Percentiles rank a stretch among this genome's conserved stretches.
Evolutionary conservation across 1,140 invertebrate species (phyloP).

Genomic region (Melanaphis sacchari): DNA sequence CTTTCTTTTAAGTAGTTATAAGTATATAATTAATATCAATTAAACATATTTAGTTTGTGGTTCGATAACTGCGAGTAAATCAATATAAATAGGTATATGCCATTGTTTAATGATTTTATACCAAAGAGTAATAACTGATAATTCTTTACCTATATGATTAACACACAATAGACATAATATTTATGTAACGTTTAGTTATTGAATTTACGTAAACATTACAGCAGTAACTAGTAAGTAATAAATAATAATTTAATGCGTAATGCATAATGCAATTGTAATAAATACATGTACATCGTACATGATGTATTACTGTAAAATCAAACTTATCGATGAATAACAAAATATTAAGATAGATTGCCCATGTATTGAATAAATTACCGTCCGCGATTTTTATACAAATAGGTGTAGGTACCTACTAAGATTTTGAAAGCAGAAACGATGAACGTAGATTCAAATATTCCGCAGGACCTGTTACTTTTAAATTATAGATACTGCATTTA

Average conservation of each 20-base stretch:
- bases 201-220: neutral
- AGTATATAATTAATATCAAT: neutral
- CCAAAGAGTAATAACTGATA: neutral
- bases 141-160: no score
- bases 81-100: neutral
- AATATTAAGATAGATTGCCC: neutral
- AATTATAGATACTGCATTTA: no score
- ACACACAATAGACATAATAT: no score
- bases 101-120: neutral
- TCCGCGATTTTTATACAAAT: neutral
- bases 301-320: no score
- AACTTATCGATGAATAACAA: neutral
- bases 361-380: neutral
- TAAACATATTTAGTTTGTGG: neutral
- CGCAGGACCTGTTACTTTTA: no score
- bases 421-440: neutral
- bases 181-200: neutral
- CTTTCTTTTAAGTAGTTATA: neutral
- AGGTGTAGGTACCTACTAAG: no score
- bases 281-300: no score
- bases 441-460: neutral
- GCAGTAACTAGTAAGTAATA: neutral
- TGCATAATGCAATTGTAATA: neutral
- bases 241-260: slow-evolving; percentile 6
- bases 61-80: neutral